These are phyloP conservation scores for Epistrophella euchroma DNA, from an alignment of 2,888 invertebrate species.

Conservation along the genomic window DNA sequence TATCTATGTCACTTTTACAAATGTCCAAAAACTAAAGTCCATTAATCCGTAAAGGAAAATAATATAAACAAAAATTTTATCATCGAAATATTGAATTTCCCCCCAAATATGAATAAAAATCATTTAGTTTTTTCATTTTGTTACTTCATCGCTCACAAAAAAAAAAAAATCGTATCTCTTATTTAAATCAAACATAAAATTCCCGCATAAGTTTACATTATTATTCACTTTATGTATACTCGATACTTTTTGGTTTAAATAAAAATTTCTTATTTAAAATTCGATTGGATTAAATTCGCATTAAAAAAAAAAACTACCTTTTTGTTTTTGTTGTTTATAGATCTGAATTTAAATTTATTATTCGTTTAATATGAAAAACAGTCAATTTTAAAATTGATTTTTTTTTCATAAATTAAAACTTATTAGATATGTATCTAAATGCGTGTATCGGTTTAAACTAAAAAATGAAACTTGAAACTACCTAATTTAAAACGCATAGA, in stretches of 20 bases:
- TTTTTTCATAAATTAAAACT: neutral
- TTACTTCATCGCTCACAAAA: conserved; percentile 11
- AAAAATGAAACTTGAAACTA: conserved; percentile 62
- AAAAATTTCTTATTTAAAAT: conserved; percentile 39
- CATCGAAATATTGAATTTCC: conserved; percentile 64
- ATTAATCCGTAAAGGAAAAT: conserved; percentile 43
- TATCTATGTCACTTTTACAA: conserved; percentile 14
- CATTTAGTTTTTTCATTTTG: conserved; percentile 14
- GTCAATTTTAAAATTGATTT: conserved; percentile 51
- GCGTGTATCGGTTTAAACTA: conserved; percentile 5
- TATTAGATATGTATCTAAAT: conserved; percentile 51
- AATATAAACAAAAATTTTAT: too few relatives aligned
- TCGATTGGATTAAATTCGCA: conserved; percentile 71
- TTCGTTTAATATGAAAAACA: conserved; percentile 49
- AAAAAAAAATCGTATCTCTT: conserved; percentile 47
- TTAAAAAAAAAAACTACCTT: conserved; percentile 40
- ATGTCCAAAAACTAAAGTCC: conserved; percentile 27
- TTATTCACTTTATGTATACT: conserved; percentile 24
- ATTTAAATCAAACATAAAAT: conserved; percentile 27
- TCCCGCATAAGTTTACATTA: conserved; percentile 43
- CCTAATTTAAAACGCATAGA: conserved; percentile 53
- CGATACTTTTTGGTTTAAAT: conserved; percentile 33
- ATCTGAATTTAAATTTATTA: conserved; percentile 44
- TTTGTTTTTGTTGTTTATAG: neutral
- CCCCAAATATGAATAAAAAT: conserved; percentile 26